phyloP scores from a whole-genome alignment of 2,888 invertebrate genomes.

The Muschampia plurimacula region DNA sequence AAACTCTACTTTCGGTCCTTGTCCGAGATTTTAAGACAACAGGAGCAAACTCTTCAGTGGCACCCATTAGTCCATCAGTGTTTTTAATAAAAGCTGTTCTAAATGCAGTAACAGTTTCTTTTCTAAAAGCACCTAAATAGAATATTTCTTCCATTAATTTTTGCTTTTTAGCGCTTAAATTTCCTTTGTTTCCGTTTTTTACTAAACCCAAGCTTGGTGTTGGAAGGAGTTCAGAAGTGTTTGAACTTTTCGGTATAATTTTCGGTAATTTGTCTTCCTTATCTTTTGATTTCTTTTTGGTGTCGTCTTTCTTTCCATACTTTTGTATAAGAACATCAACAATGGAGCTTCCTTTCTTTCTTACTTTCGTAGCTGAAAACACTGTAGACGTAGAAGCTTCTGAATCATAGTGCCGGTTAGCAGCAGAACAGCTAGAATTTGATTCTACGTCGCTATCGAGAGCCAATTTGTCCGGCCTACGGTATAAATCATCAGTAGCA shows the following conservation, averaged over 20 bases:
- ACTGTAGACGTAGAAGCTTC: conserved; percentile 89
- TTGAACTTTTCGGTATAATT: conserved; percentile 84
- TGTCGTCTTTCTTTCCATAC: conserved; percentile 86
- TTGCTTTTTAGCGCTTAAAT: conserved; percentile 73
- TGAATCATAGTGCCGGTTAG: conserved; percentile 87
- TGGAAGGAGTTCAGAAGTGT: conserved; percentile 84
- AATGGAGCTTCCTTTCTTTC: conserved; percentile 85
- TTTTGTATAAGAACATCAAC: conserved; percentile 88
- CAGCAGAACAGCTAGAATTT: conserved; percentile 87
- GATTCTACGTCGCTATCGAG: conserved; percentile 89
- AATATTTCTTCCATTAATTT: conserved; percentile 85
- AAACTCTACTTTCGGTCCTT: conserved; percentile 89
- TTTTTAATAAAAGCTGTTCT: conserved; percentile 88
- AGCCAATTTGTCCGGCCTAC: conserved; percentile 76
- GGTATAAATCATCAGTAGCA: conserved; percentile 85
- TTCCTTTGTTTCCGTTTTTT: conserved; percentile 73
- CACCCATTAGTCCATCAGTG: conserved; percentile 84
- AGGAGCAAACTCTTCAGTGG: conserved; percentile 88
- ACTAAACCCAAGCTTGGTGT: conserved; percentile 87
- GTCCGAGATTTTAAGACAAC: conserved; percentile 91
- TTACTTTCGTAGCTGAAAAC: conserved; percentile 84
- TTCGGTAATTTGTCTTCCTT: conserved; percentile 84
- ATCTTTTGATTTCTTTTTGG: conserved; percentile 82
- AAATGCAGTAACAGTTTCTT: conserved; percentile 88
- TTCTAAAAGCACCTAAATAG: conserved; percentile 88